Evolutionary conservation across 1,140 invertebrate species (phyloP), one percentile per base, ranked within the genome.

Genomic region (Calephelis nemesis): DNA sequence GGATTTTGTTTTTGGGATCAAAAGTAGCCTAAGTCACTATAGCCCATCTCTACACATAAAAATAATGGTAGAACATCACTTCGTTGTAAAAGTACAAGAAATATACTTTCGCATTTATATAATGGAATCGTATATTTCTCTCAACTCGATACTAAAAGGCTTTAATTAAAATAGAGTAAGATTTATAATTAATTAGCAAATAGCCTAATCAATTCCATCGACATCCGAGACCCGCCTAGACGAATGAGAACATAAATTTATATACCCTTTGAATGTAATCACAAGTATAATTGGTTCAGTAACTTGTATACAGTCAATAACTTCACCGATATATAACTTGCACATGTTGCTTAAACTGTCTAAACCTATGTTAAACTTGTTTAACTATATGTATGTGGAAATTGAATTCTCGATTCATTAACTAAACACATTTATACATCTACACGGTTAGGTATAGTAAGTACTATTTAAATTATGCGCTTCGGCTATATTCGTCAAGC

Each of bases 141-240:
- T 54, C 52, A 12, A 1, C 52, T 54, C n/a, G 8, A 54, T 9
- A 54, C 30, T 54, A 7, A 45, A 45, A 45, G 42, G 42, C 42
- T 45, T 45, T 9, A 45, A 45, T 45, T 45, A 45, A 45, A 45
- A 45, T 45, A 7, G 42, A 45, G 42, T 45, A 9, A 45, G 42
- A 45, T 45, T 45, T 45, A 58, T 58, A 58, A 19, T 58, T 58
- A 58, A 58, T 58, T 58, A 58, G 54, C 54, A 6, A 58, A 58
- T 58, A 58, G 54, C 9, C 13, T 58, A 58, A 58, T 19, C 19
- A 30, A 39, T 39, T 58, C 30, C 6, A 45, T 45, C 42, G 42
- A 7, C 8, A 9, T 9, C 42, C 6, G 42, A 45, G 42, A 54
- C 19, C 19, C 19, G 9, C 9, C 52, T 54, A 11, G 15, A 30